Base-by-base conservation (phyloP, 2,113 vertebrate species). In the Epinephelus fuscoguttatus region DNA sequence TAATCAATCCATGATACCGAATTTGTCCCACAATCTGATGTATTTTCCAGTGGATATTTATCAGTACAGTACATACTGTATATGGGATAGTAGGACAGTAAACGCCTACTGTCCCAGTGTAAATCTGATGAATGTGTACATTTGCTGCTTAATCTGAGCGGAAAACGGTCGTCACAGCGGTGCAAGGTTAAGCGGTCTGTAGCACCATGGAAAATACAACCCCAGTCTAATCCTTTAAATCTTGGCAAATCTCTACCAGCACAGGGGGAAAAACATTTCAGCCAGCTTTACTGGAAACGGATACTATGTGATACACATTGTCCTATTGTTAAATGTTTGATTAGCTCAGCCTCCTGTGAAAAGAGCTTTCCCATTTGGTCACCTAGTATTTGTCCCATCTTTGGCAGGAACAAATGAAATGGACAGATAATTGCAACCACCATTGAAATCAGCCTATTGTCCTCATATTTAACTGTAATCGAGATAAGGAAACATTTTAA, bases 221-320 rank as follows among this genome's bases (percentile, higher is more conserved):
- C 75, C 57, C 0, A 2, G 42, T 75, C 75, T 91, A 88, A 94
- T 91, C 90, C 88, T 49, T 87, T 88, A 84, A 88, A 90, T 89
- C 84, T 82, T 88, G 88, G 85, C 84, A 92, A 82, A 77, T 84
- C 64, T 84, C 64, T 81, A 78, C 70, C 72, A 82, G 69, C 56
- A 64, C 69, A 57, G 64, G 53, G 76, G 30, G 17, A 53, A 78
- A 70, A 70, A 45, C 56, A 80, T 62, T 30, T 17, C 30, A 78
- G 49, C 57, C 69, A 74, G 72, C 73, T 80, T 86, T 79, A 79
- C 77, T 80, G 79, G 78, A 85, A 90, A 88, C 37, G 59, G 71
- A 78, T 75, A 69, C 66, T 52, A 55, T 52, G 61, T 56, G 70
- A 82, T 78, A 57, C 70, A 62, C 60, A 85, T 87, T 89, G 75